Evolutionary conservation across 1,140 invertebrate species (phyloP).

Genomic region (Drosophila virilis): DNA sequence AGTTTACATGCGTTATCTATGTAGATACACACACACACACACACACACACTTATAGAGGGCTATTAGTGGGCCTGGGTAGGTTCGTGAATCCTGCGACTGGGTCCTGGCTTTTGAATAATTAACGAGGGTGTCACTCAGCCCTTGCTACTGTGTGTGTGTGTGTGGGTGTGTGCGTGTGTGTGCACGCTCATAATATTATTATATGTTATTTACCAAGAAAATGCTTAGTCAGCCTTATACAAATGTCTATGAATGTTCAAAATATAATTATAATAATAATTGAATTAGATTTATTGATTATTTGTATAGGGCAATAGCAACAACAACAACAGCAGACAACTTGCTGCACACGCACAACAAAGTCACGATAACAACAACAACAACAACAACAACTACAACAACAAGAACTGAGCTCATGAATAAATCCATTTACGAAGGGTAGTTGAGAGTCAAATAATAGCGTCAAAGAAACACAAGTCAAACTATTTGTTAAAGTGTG

Average conservation of each 20-base stretch:
- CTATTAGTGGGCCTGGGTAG: slow-evolving; percentile 46
- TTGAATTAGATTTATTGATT: slow-evolving; percentile 83
- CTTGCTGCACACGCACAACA: slow-evolving; percentile 26
- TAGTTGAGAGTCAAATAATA: slow-evolving; percentile 53
- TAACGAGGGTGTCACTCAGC: slow-evolving; percentile 77
- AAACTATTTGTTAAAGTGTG: not conserved
- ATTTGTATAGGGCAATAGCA: slow-evolving; percentile 70
- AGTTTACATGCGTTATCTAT: slow-evolving; percentile 54
- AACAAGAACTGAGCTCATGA: slow-evolving; percentile 21
- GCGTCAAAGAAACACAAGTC: slow-evolving; percentile 35
- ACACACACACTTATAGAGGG: slow-evolving; percentile 11
- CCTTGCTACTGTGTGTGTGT: slow-evolving; percentile 48
- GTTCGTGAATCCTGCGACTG: slow-evolving; percentile 58
- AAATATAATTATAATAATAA: slow-evolving; percentile 83
- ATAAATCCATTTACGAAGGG: slow-evolving; percentile 55
- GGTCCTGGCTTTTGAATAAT: slow-evolving; percentile 81
- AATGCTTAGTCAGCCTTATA: slow-evolving; percentile 83
- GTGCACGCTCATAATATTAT: slow-evolving; percentile 76
- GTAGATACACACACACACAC: slow-evolving; percentile 16
- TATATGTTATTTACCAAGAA: slow-evolving; percentile 83
- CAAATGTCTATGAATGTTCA: slow-evolving; percentile 83
- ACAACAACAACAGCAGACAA: slow-evolving; percentile 40
- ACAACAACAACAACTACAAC: slow-evolving; percentile 22
- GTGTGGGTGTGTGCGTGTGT: slow-evolving; percentile 1
- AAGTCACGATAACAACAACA: slow-evolving; percentile 2